phyloP scores from a whole-genome alignment of 2,888 invertebrate genomes.

The Lasioglossum vierecki region DNA sequence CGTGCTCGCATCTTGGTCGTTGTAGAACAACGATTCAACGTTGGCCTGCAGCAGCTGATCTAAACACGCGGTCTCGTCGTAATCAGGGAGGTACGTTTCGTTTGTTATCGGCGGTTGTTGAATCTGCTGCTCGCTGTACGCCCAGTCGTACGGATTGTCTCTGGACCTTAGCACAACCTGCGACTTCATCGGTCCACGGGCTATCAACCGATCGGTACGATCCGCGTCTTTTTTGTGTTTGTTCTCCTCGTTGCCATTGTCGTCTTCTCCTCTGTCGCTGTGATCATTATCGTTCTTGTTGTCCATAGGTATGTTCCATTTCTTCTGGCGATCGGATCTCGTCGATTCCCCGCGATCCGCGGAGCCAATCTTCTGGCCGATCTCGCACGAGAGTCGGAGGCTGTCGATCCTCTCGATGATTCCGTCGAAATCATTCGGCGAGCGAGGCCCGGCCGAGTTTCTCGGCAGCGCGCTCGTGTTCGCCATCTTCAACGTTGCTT shows the following conservation, averaged over 20 bases:
- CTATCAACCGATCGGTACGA: conserved; percentile 63
- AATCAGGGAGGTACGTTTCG: conserved; percentile 55
- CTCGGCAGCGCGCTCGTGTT: conserved; percentile 25
- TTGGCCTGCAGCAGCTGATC: conserved; percentile 68
- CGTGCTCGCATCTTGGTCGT: not conserved
- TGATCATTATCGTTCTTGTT: not conserved
- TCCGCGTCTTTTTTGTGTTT: not conserved
- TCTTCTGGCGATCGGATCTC: not conserved
- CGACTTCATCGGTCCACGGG: conserved; percentile 74
- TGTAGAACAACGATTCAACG: not conserved
- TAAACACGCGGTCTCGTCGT: conserved; percentile 71
- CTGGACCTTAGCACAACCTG: conserved; percentile 29
- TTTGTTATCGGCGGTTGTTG: conserved; percentile 7
- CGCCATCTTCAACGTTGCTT: conserved; percentile 13
- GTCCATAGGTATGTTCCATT: not conserved
- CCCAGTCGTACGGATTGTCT: conserved; percentile 65
- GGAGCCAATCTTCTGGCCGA: not conserved
- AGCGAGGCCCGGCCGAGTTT: not conserved
- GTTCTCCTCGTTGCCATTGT: not conserved
- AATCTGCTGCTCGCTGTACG: conserved; percentile 35
- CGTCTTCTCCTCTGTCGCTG: not conserved
- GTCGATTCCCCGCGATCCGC: not conserved
- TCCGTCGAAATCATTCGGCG: conserved; percentile 60
- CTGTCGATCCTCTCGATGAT: conserved; percentile 69
- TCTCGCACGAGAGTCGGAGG: not conserved